Percentiles rank a stretch among this genome's conserved stretches.
These are phyloP conservation scores for Balearica regulorum DNA, from an alignment of 2,797 vertebrate genomes.

Conservation along the genomic window DNA sequence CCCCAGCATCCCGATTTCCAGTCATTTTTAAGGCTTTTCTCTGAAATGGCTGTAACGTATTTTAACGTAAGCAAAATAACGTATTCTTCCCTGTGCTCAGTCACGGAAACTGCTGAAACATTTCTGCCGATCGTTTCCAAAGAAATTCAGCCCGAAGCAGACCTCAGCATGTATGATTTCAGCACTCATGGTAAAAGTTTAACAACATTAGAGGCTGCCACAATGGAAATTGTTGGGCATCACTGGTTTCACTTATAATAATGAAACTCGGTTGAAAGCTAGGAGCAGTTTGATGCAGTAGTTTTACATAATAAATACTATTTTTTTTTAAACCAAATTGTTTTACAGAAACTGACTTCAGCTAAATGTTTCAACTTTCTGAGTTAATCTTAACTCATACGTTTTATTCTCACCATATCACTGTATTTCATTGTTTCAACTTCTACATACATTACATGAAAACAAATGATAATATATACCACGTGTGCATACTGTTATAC, in stretches of 20 bases:
- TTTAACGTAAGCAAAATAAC: neutral
- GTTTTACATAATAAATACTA: slow-evolving; percentile 7
- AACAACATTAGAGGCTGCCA: neutral
- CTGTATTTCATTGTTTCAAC: slow-evolving; percentile 10
- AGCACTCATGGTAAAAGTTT: neutral
- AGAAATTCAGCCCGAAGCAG: slow-evolving; percentile 11
- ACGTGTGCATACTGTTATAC: neutral
- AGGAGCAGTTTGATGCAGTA: slow-evolving; percentile 1
- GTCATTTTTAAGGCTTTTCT: neutral
- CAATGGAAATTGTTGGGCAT: slow-evolving; percentile 47
- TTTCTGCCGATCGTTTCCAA: neutral
- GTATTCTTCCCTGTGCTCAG: neutral
- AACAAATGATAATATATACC: slow-evolving; percentile 29
- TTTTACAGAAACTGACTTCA: neutral
- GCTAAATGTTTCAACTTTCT: neutral
- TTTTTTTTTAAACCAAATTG: neutral
- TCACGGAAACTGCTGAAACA: neutral
- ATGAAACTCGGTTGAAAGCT: slow-evolving; percentile 44
- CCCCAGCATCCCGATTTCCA: neutral
- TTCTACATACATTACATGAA: neutral
- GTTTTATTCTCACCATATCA: neutral
- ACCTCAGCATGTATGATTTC: neutral
- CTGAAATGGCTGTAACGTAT: neutral
- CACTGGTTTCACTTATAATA: slow-evolving; percentile 47
- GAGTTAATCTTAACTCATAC: neutral